Base-by-base conservation (phyloP, 2,888 invertebrate species). In the Agonopterix subpropinquella region DNA sequence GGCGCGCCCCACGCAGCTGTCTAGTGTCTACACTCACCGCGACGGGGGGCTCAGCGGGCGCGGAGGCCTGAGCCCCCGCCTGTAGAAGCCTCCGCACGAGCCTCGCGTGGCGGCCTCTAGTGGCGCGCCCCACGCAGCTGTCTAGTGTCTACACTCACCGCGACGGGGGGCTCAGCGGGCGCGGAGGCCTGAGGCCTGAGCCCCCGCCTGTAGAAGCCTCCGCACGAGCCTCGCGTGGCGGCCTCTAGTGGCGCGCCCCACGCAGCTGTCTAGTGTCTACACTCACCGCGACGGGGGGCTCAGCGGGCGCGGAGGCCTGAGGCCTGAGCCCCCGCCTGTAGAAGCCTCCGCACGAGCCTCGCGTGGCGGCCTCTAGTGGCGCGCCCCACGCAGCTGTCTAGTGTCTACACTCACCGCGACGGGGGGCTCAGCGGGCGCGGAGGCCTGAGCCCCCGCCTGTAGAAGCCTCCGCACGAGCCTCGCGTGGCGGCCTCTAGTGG, bases 361-460 rank as follows among this genome's bases (percentile, higher is more conserved):
- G 55, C 58, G 71, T 96, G 94, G 11, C 92, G 91, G 36, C 92
- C 93, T 50, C 94, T 92, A 2, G 95, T 94, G 0, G 96, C 95
- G 5, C 93, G 93, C 70, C 96, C 93, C 15, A 98, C 84, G 13
- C 96, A 94, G 1, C 96, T 96, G 80, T 97, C 97, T n/a, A n/a
- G n/a, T n/a, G n/a, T n/a, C n/a, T n/a, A n/a, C 39, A n/a, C n/a
- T 9, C n/a, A n/a, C 39, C 39, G 39, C n/a, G 39, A 0, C n/a
- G 39, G 39, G 39, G 4, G 39, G 18, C 1, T 41, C 41, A 3
- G 8, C 2, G 8, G 10, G 41, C 36, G 47, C 47, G 15, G 35
- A 5, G 5, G 50, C 47, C 43, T 45, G 35, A 8, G 49, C 48
- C 36, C 13, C 11, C 18, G 41, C 47, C 9, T 37, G 39, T 36